These are phyloP conservation scores for Acanthochromis polyacanthus DNA, from an alignment of 2,113 vertebrate species.

Conservation along the genomic window DNA sequence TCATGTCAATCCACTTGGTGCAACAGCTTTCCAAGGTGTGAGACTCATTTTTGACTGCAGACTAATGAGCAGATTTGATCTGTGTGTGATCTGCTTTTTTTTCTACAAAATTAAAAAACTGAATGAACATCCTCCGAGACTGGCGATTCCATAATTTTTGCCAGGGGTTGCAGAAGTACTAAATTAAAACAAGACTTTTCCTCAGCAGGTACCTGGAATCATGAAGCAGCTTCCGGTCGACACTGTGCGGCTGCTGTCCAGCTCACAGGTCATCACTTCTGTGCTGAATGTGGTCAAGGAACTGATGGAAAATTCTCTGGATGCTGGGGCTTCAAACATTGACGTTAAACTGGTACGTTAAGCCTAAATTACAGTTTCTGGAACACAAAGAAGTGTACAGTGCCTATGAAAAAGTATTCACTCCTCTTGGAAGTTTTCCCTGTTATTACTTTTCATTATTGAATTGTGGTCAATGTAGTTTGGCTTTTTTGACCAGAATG, in stretches of 20 bases:
- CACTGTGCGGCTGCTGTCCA: conserved; percentile 90
- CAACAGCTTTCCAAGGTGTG: too few relatives aligned
- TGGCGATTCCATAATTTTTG: too few relatives aligned
- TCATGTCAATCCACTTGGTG: too few relatives aligned
- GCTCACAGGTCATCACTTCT: conserved; percentile 94
- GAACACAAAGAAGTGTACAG: accelerated
- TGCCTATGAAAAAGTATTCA: too few relatives aligned
- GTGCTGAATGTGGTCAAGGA: conserved; percentile 95
- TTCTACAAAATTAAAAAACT: too few relatives aligned
- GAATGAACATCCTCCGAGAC: too few relatives aligned
- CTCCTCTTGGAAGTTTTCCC: not conserved
- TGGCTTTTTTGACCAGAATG: too few relatives aligned
- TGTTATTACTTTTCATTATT: not conserved
- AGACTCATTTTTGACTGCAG: too few relatives aligned
- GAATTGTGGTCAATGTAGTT: too few relatives aligned
- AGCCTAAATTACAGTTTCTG: not conserved
- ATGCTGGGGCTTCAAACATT: conserved; percentile 90
- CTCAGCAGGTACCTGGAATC: conserved; percentile 19
- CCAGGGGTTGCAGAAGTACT: too few relatives aligned
- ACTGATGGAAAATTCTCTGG: conserved; percentile 94
- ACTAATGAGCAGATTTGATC: too few relatives aligned
- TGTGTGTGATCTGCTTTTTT: too few relatives aligned
- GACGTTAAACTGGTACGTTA: conserved; percentile 92
- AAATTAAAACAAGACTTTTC: not conserved
- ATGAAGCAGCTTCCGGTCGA: conserved; percentile 94